Evolutionary conservation across 23 tunicate species (phyloP), one percentile per base, ranked within the genome.

Genomic region (Halocynthia aurantium): DNA sequence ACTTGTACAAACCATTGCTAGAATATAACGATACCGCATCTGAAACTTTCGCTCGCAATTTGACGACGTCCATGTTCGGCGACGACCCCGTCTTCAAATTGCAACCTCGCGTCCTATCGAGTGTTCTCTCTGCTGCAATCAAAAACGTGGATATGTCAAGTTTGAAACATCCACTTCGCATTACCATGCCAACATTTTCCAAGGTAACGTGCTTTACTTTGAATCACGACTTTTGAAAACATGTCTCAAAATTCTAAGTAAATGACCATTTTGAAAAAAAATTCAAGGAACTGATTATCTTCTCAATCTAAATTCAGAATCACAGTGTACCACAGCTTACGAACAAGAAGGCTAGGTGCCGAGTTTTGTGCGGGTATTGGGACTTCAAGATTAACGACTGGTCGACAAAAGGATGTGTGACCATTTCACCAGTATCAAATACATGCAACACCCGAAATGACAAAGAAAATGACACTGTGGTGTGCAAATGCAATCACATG

Each of bases 401-500:
- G 96, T 89, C 96, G 2, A 66, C 77, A 7, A 20, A 60, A 4
- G 96, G 96, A 15, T 89, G 96, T 50, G 13, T 44, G 55, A 64
- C 63, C n/a, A 49, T 84, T 22, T 17, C 55, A 56, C n/a, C 62
- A 11, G 71, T 60, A 52, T 20, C 22, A 62, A 71, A 44, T 7
- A 57, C 50, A 56, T 63, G 72, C 53, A 76, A 52, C 11, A 53
- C 80, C 50, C 15, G 21, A 7, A 22, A 57, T 51, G n/a, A 56
- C 15, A 8, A 61, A 0, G 11, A 72, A 69, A 69, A 70, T 18
- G 51, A 51, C 18, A 54, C 55, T 20, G 71, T 84, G 52, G 76
- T 85, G 15, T 90, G 97, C 55, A 73, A 76, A 6, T 90, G 97
- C 71, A 77, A 85, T 57, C 97, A 90, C 73, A 90, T 90, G 97